phyloP scores from a whole-genome alignment of 2,797 vertebrate genomes.

The Manis pentadactyla region DNA sequence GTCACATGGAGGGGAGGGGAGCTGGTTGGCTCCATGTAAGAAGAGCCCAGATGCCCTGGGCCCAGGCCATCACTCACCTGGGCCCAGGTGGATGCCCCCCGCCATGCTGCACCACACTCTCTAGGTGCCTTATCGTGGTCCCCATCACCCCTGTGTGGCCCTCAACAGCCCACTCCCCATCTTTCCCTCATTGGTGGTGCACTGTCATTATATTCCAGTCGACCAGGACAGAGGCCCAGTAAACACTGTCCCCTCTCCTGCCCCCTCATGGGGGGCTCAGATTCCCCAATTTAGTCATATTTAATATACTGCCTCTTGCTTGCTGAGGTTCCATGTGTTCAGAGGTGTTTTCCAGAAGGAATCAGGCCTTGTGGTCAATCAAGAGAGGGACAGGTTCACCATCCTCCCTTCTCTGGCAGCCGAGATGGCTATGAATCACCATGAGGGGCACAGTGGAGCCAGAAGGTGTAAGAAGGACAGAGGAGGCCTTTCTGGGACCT shows the following conservation, averaged over 20 bases:
- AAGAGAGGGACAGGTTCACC: neutral
- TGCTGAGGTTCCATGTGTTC: neutral
- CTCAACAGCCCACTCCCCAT: neutral
- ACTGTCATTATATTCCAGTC: neutral
- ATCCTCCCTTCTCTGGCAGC: neutral
- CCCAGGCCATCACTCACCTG: neutral
- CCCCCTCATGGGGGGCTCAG: neutral
- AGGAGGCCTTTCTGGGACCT: neutral
- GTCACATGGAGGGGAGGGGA: rapidly evolving
- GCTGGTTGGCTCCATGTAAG: neutral
- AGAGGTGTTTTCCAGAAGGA: neutral
- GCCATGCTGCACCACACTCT: neutral
- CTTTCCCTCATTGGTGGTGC: neutral
- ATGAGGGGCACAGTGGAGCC: neutral
- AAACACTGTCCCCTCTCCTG: neutral
- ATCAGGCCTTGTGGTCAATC: rapidly evolving
- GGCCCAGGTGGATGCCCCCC: neutral
- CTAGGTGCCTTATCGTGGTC: neutral
- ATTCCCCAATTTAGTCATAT: neutral
- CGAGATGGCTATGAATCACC: neutral
- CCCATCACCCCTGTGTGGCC: rapidly evolving
- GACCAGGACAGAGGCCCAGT: neutral
- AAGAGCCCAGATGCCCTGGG: neutral
- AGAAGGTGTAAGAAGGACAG: too few species aligned
- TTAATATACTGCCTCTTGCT: neutral